Evolutionary conservation across 2,888 invertebrate species (phyloP), one percentile per base, ranked within the genome.

Genomic region (Drosophila picticornis): DNA sequence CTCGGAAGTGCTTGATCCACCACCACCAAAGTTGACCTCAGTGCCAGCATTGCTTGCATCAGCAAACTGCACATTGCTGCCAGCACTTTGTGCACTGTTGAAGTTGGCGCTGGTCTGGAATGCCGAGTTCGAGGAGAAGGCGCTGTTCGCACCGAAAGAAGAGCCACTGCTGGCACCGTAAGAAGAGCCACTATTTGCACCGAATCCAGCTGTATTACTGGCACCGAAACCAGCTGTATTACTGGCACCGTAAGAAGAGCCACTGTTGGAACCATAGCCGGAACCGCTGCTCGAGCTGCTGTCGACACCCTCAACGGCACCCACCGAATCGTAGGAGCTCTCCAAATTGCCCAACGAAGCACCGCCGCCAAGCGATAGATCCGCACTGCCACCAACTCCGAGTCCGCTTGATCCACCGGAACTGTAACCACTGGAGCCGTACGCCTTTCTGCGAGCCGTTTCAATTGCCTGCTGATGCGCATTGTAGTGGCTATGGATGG

Each of bases 391-490:
- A 6, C 69, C 75, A 19, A 11, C 58, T 2, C 81, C 89, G 19
- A 38, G 53, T n/a, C 61, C 43, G 25, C 60, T 51, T 4, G 68
- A 78, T 11, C 82, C 68, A 13, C 74, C 48, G 25, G 70, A 25
- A 16, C 72, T 70, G 10, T 27, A 67, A 0, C 83, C 80, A 50
- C 69, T 29, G 6, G 59, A 46, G 9, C 72, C 68, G 13, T 63
- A 83, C 13, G 77, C 75, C 9, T 84, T 89, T 48, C 84, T 84
- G 46, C 91, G 91, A 4, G 93, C 93, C 68, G 91, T 84, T n/a
- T 91, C 91, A 22, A 93, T 81, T 9, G 93, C 91, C 76, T 92
- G 90, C 36, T 90, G 83, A 71, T 93, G 93, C 76, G 91, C 90
- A 29, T 57, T 58, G 61, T 90, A 91, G 62, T 93, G 93, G 70